phyloP scores from a whole-genome alignment of 2,888 invertebrate species.

The Tubulanus polymorphus region DNA sequence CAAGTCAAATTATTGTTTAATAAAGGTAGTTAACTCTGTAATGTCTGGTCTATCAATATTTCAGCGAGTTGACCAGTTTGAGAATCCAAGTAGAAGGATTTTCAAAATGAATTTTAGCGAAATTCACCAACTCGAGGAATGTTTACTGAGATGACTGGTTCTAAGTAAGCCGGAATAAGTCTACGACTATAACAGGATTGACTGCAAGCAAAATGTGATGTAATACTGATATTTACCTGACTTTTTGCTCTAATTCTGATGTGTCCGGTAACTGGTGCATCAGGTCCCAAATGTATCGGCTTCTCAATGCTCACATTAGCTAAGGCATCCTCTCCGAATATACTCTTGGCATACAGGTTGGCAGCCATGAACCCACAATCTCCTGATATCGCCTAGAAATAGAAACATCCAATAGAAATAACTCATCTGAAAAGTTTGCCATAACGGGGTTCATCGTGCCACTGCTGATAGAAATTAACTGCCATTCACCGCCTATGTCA shows the following conservation, averaged over 20 bases:
- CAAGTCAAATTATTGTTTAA: no score
- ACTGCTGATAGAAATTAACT: no score
- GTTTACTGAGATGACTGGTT: neutral
- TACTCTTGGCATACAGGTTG: constrained; percentile 96
- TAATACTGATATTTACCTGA: constrained; percentile 63
- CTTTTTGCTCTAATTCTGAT: constrained; percentile 98
- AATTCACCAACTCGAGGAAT: neutral
- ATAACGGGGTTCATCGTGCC: no score
- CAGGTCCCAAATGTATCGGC: constrained; percentile 52
- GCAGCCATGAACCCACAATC: constrained; percentile 99
- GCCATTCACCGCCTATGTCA: no score
- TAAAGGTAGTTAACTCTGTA: no score
- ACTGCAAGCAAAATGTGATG: neutral
- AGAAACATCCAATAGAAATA: constrained; percentile 1
- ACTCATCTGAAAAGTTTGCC: no score
- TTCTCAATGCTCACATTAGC: constrained; percentile 99
- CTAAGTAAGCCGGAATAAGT: neutral
- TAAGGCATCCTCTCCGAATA: constrained; percentile 93
- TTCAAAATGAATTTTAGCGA: no score
- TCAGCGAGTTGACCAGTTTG: no score
- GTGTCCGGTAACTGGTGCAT: constrained; percentile 90
- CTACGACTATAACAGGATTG: neutral
- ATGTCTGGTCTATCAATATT: no score
- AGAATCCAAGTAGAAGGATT: neutral
- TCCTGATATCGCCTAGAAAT: constrained; percentile 76